These are phyloP conservation scores for Drosophila cardini DNA, from an alignment of 1,140 invertebrate genomes.

Conservation along the genomic window DNA sequence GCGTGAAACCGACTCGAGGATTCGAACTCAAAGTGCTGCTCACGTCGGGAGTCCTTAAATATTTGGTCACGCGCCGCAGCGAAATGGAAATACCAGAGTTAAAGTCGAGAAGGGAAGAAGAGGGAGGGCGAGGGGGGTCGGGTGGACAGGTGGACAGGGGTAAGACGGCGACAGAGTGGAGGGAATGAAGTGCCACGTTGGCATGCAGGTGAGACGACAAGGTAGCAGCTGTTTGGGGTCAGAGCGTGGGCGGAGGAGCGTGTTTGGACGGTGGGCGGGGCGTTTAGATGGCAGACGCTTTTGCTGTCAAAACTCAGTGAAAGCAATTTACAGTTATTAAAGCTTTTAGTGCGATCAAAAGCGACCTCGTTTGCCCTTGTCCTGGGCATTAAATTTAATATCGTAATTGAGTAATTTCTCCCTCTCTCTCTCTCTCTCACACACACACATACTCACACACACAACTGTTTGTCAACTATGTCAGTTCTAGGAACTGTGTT, in stretches of 20 bases:
- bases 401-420: conserved; percentile 79
- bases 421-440: conserved; percentile 34
- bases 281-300: neutral
- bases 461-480: conserved; percentile 40
- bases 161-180: no score
- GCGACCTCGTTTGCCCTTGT: conserved; percentile 35
- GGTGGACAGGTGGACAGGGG: neutral
- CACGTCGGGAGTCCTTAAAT: conserved; percentile 76
- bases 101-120: conserved; percentile 7
- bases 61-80: conserved; percentile 75
- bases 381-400: conserved; percentile 75
- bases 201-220: neutral
- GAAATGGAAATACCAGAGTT: conserved; percentile 50
- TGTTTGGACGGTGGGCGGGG: no score
- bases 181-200: neutral
- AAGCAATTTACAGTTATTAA: conserved; percentile 83
- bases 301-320: conserved; percentile 63
- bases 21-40: conserved; percentile 60
- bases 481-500: neutral
- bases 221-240: neutral
- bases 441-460: no score
- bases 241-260: neutral
- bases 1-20: conserved; percentile 26
- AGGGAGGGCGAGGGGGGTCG: conserved; percentile 51
- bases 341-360: conserved; percentile 83